Base-by-base conservation (phyloP, 1,140 invertebrate genomes). In the Nebria ingens region DNA sequence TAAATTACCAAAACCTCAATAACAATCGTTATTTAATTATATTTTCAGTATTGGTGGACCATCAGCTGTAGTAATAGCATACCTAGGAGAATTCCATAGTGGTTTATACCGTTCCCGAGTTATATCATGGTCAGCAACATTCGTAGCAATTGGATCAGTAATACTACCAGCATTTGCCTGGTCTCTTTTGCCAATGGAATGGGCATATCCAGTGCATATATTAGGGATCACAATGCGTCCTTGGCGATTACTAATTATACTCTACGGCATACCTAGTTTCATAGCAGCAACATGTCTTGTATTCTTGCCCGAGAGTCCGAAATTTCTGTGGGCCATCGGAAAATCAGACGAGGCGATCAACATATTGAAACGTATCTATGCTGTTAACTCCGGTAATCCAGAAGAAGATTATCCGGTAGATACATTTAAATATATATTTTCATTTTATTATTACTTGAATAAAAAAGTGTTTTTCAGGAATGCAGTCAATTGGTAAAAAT, bases 261-360 rank as follows among this genome's bases (percentile, higher is more conserved):
- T 78, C 0, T 83, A 79, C 60, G 73, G 78, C 0, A 19, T 81
- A 0, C 82, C 82, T 0, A 73, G 78, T 17, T 66, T 83, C 0
- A 57, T 79, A 1, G 71, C 76, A 2, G 76, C 76, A 4, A 52
- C 77, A 11, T 64, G 75, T 19, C 67, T 82, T 15, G 62, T 76
- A 19, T 67, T 72, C 1, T 71, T 81, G 1, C 79, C 81, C 0
- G 87, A 89, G 62, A 88, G 84, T 54, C 86, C 87, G 0, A 86
- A 86, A 62, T 89, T 81, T 64, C 68, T 84, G 4, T 67, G 87
- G 2, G 74, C 79, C 0, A 73, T 78, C 64, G 81, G 83, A 56
- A 74, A 71, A 59, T 62, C 73, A 12, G 71, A 81, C 0, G 76
- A 80, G 57, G 77, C 83, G 0, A 59, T 85, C 1, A 58, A 72